Evolutionary conservation across 2,888 invertebrate species (phyloP).

Genomic region (Stegana nigrithorax): DNA sequence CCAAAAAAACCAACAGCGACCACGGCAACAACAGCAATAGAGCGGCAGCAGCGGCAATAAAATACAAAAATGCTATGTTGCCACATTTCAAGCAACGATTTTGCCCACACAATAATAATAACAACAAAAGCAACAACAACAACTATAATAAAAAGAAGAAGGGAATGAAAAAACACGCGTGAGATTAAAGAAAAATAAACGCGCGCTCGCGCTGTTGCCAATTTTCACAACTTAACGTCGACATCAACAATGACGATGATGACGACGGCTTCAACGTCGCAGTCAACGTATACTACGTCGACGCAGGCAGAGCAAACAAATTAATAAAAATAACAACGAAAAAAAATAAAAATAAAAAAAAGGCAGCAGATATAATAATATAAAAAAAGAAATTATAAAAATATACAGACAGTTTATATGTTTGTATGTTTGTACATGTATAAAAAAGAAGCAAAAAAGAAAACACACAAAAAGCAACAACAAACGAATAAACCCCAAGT

Average conservation of each 20-base stretch:
- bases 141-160: no score
- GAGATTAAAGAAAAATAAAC: conserved; percentile 50
- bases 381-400: neutral
- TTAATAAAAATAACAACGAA: conserved; percentile 59
- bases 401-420: neutral
- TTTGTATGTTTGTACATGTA: neutral
- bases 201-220: conserved; percentile 47
- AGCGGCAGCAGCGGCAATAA: conserved; percentile 1
- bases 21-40: neutral
- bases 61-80: conserved; percentile 7
- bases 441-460: conserved; percentile 10
- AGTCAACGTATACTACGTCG: conserved; percentile 3
- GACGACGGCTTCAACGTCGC: conserved; percentile 24
- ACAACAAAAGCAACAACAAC: neutral
- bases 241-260: neutral
- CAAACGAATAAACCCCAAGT: neutral
- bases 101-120: neutral
- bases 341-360: conserved; percentile 17
- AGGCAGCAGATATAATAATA: neutral
- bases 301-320: conserved; percentile 51
- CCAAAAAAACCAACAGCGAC: neutral
- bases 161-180: no score
- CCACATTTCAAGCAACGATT: conserved; percentile 8
- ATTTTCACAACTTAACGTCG: conserved; percentile 37
- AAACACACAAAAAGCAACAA: neutral